Evolutionary conservation across 2,888 invertebrate species (phyloP).

Genomic region (Deroplatys truncata): DNA sequence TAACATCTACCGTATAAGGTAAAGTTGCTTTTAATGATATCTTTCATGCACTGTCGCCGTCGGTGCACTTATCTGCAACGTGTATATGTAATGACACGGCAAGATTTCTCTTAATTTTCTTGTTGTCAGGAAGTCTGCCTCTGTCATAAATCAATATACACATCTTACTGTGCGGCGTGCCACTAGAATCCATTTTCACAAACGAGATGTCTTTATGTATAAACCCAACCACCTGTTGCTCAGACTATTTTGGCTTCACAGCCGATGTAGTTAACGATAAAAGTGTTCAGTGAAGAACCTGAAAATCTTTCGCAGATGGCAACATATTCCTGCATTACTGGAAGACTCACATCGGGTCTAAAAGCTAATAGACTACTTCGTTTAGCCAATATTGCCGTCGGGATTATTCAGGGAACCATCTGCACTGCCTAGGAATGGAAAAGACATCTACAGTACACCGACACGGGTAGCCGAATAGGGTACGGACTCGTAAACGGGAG

Average conservation of each 20-base stretch:
- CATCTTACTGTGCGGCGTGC: background rate
- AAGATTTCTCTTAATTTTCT: background rate
- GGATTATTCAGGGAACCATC: too few species aligned
- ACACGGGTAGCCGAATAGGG: too few species aligned
- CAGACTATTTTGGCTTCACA: background rate
- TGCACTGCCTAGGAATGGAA: too few species aligned
- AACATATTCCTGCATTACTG: too few species aligned
- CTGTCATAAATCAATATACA: background rate
- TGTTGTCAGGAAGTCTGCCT: background rate
- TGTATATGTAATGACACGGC: background rate
- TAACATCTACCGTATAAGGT: background rate
- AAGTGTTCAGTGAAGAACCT: too few species aligned
- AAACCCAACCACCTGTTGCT: background rate
- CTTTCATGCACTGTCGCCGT: background rate
- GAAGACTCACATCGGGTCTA: too few species aligned
- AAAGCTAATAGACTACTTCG: too few species aligned
- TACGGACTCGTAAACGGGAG: too few species aligned
- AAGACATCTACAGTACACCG: too few species aligned
- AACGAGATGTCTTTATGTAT: background rate
- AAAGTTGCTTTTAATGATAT: background rate
- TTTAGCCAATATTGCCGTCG: too few species aligned
- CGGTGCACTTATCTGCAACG: background rate
- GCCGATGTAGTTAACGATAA: background rate
- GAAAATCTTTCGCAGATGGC: too few species aligned
- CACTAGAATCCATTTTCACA: background rate